Evolutionary conservation across 2,113 vertebrate genomes (phyloP), one percentile per base, ranked within the genome.

Genomic region (Micromys minutus): DNA sequence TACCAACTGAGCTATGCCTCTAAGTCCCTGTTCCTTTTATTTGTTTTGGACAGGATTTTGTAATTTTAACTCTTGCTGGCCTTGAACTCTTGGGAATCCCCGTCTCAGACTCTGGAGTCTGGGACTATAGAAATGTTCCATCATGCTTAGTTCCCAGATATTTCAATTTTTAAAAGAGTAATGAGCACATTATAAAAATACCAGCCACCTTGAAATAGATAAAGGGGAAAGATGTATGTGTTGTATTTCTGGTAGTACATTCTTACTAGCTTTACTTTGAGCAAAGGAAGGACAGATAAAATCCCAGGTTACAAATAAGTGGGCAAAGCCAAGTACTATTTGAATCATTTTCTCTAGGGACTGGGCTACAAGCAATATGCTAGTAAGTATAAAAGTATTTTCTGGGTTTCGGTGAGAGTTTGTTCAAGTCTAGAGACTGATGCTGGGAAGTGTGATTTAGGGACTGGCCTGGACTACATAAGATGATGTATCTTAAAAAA

Each of bases 141-240:
- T 19, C 31, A 69, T 36, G 45, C 84, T 61, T 34, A 65, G 84
- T 85, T 65, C 19, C 63, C 61, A 50, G 50, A 50, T 50, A 45
- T 69, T 52, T 81, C 0, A 31, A 26, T n/a, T 89, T 81, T 87
- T 81, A 11, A 84, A 84, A 90, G 26, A 77, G 76, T 84, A 97
- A 61, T 69, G 81, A 92, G 21, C 13, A 52, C 24, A 61, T 76
- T 79, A 12, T 31, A 92, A 26, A 81, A 94, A 79, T 69, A 36
- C 67, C 61, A 94, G 72, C 36, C 93, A 59, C 42, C 57, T 77
- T 67, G 59, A 95, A 93, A 94, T 61, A 92, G 80, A 96, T 77
- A 87, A 95, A 93, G 65, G 5, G 22, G 19, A 89, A 57, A 65
- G 24, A 93, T 81, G 50, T 87, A 71, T 90, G 45, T 71, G 55